Evolutionary conservation across 2,113 vertebrate genomes (phyloP), one percentile per base, ranked within the genome.

Genomic region (Callionymus lyra): DNA sequence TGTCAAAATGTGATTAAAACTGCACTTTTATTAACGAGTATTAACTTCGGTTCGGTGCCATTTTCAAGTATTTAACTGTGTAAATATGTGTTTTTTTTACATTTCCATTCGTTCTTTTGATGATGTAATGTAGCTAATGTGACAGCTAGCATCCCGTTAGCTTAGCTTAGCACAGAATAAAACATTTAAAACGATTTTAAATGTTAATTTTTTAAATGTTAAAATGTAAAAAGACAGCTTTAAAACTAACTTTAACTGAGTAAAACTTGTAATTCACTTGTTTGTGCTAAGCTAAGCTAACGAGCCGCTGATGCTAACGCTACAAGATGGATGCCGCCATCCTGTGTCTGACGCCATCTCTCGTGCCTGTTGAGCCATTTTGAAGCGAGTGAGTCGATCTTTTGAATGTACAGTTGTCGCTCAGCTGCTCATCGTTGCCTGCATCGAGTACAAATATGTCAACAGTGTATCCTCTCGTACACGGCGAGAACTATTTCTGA

Each of bases 341-440:
- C 44, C 47, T 43, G 50, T 63, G 35, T 64, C 46, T 41, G 31
- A 12, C 47, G 8, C 38, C 32, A 31, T 44, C 49, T 42, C 21
- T 27, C 4, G 21, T 27, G 21, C 21, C 21, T 27, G 21, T 4
- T 27, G 21, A 27, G 21, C n/a, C n/a, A n/a, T n/a, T n/a, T n/a
- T n/a, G n/a, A n/a, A n/a, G n/a, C n/a, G n/a, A n/a, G 21, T 27
- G 21, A 63, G 68, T 71, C 34, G 52, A 70, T 58, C 21, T 61
- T 65, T 52, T 82, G 82, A 85, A 84, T 85, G 82, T 85, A 81
- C 53, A 6, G 45, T 73, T 63, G 70, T 79, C 59, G 59, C 71
- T 76, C 55, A 59, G 68, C 77, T 81, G 71, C 76, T 82, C 68
- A 68, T 80, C 21, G 61, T 70, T 42, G 72, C 74, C 74, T 82